Base-by-base conservation (phyloP, 2,888 invertebrate species). In the Eumerus sabulonum region DNA sequence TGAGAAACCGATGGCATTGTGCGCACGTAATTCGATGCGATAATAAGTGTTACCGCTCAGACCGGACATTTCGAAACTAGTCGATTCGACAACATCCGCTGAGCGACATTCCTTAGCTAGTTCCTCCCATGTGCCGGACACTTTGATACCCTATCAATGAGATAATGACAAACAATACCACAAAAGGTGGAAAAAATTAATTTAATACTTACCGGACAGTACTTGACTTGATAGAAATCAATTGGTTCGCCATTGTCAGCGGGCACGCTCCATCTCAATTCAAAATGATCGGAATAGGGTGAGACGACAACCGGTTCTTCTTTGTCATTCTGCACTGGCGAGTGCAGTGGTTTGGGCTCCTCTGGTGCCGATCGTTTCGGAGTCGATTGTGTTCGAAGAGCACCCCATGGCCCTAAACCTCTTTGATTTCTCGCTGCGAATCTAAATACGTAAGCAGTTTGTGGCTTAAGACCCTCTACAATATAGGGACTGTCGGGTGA, bases 221-320 rank as follows among this genome's bases (percentile, higher is more conserved):
- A 95, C 86, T 91, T 92, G 82, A 97, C 91, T 87, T 93, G 92
- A 88, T 96, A 97, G 87, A 91, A 91, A 86, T 95, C 94, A 85
- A 97, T 96, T 19, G 94, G 94, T 89, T 96, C 96, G 9, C 97
- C 97, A 88, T 97, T 97, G 86, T 97, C 95, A 57, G 94, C 93
- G 0, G 97, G 96, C 57, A 94, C 92, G 84, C 92, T 93, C 97
- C 97, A 97, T 85, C 93, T 91, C 16, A 97, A 88, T 85, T 96
- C 95, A 86, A 93, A 96, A 86, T 93, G 93, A 89, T 95, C 94
- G 19, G 93, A 93, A 87, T 93, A 96, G 45, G 91, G 91, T 44
- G 93, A 93, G 2, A 89, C 87, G 0, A 91, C 90, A 13, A 91
- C 90, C 1, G 88, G 88, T 18, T 91, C 90, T 51, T 90, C 88